Evolutionary conservation across 2,113 vertebrate genomes (phyloP).

Genomic region (Psilopsiagon aurifrons): DNA sequence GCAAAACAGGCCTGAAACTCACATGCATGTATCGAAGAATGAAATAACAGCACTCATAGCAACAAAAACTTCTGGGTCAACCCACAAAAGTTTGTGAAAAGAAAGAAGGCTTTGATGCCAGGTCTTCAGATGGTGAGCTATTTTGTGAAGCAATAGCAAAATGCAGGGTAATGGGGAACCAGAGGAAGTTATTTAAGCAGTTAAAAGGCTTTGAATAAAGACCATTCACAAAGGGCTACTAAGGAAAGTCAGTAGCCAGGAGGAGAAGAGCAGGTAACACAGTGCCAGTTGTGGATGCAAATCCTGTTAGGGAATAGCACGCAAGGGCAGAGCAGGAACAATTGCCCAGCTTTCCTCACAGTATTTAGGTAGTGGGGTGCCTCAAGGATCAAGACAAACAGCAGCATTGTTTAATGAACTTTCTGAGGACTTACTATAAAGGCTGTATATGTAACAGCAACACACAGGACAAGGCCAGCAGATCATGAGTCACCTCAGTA

Average conservation of each 20-base stretch:
- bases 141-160: constrained; percentile 23
- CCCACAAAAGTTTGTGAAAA: neutral
- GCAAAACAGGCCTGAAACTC: neutral
- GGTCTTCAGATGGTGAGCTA: neutral
- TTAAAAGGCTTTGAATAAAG: constrained; percentile 53
- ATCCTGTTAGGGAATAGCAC: constrained; percentile 29
- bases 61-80: neutral
- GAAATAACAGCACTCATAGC: neutral
- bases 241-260: constrained; percentile 38
- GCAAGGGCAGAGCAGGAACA: neutral
- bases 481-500: constrained; percentile 33
- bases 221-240: constrained; percentile 14
- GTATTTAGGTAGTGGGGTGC: constrained; percentile 43
- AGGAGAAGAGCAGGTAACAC: constrained; percentile 32
- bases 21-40: accelerated
- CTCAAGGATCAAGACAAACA: constrained; percentile 26
- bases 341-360: constrained; percentile 42
- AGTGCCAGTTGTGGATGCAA: constrained; percentile 50
- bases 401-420: constrained; percentile 20
- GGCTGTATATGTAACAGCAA: constrained; percentile 15
- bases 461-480: constrained; percentile 15
- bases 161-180: constrained; percentile 17
- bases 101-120: neutral
- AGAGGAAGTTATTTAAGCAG: constrained; percentile 50
- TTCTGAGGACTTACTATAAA: constrained; percentile 43